Conservation (phyloP, 2,797 vertebrate species). For the Craterocephalus amniculus region DNA sequence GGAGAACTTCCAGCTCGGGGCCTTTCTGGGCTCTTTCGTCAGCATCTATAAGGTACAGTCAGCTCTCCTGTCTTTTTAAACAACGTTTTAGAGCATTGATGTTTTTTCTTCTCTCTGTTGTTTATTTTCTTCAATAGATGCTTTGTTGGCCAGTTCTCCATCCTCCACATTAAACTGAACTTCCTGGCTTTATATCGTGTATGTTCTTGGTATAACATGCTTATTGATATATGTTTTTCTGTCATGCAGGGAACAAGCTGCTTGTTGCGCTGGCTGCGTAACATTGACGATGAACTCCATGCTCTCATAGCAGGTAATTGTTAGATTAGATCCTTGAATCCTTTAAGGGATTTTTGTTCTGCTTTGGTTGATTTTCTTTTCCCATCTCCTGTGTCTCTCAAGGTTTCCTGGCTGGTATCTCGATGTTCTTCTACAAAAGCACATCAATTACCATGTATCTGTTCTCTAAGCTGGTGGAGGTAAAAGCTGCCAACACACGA, state of each 20-base stretch:
- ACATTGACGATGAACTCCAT: slow-evolving; percentile 97
- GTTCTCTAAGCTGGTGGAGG: slow-evolving; percentile 97
- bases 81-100: neutral
- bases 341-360: neutral
- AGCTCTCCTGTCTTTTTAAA: neutral
- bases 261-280: slow-evolving; percentile 94
- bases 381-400: slow-evolving; percentile 5
- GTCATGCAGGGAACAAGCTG: slow-evolving; percentile 92
- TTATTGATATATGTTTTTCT: neutral
- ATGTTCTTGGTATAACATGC: neutral
- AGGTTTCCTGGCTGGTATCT: slow-evolving; percentile 96
- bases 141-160: neutral
- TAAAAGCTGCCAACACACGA: slow-evolving; percentile 65
- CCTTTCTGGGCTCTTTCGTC: slow-evolving; percentile 97
- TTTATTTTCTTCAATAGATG: neutral
- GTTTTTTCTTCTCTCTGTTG: too few species aligned
- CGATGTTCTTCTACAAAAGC: slow-evolving; percentile 99
- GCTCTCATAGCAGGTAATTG: slow-evolving; percentile 92
- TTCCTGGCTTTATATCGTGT: neutral
- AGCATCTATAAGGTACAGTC: slow-evolving; percentile 96
- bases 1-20: slow-evolving; percentile 97
- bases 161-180: neutral
- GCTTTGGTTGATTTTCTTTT: slow-evolving; percentile 4
- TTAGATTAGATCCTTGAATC: slow-evolving; percentile 8
- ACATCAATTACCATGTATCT: slow-evolving; percentile 99